Evolutionary conservation across 2,113 vertebrate genomes (phyloP), one percentile per base, ranked within the genome.

Genomic region (Capreolus pygargus): DNA sequence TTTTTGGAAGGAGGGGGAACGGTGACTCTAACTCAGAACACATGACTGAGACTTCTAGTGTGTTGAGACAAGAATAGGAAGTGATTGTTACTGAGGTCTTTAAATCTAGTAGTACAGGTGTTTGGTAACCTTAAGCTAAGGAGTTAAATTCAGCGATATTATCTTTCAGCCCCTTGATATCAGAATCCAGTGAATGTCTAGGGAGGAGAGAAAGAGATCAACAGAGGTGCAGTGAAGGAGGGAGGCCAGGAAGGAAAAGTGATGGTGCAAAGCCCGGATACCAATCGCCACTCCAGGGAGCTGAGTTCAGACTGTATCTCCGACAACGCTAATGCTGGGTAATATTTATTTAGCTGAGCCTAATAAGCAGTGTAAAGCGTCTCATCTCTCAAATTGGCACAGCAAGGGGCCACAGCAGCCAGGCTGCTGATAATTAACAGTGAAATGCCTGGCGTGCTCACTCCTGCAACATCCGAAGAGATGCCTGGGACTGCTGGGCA

Each of bases 321-420:
- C 97, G 96, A 97, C 85, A 98, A 85, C 52, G 93, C 58, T 95
- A 95, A 94, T 92, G 92, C 96, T 23, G 84, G 89, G 64, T 96
- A 98, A 94, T 98, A 98, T 98, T 98, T 98, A 97, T 97, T 97
- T 98, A 97, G 96, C 95, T 88, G 61, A 97, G 70, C 67, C 91
- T 97, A 97, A 97, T 97, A 98, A 97, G 93, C 93, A 97, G 81
- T 97, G 95, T 97, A 96, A 97, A 97, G 96, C 86, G 60, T 91
- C 86, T 96, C 96, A 96, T 97, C 95, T 97, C 96, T 98, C 96
- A 98, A 96, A 91, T 45, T 97, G 97, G 98, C 98, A 98, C 90
- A 96, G 97, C 89, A 96, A 89, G 95, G 91, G 88, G 83, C 88
- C 78, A 81, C 50, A 47, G 91, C 97, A 97, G 95, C 96, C 97